These are phyloP conservation scores for Triplophysa yarkandensis DNA, from an alignment of 2,797 vertebrate genomes.

Conservation along the genomic window DNA sequence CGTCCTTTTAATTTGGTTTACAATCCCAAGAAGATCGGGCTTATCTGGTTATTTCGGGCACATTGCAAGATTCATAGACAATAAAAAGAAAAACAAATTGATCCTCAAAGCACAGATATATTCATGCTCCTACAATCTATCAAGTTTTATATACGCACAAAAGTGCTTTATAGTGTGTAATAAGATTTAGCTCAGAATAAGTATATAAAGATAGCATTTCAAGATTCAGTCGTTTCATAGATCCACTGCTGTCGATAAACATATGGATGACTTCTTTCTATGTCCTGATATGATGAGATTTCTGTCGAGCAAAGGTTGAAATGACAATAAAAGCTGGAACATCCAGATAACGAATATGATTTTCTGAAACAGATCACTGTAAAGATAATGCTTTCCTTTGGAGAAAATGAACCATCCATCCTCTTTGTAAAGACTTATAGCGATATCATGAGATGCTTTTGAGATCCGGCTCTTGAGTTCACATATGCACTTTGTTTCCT, in stretches of 20 bases:
- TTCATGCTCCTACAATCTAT: not conserved
- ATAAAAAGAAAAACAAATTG: not conserved
- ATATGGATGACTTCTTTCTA: not conserved
- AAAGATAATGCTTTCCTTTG: not conserved
- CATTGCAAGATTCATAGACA: conserved; percentile 10
- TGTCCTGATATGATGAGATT: conserved; percentile 1
- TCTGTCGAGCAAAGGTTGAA: conserved; percentile 13
- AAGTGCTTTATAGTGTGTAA: not conserved
- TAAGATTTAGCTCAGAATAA: not conserved
- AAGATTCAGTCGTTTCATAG: conserved; percentile 11
- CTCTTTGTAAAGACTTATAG: not conserved
- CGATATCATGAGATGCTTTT: not conserved
- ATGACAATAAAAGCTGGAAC: not conserved
- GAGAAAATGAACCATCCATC: not conserved
- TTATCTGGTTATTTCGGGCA: conserved; percentile 9
- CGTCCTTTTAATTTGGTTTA: not conserved
- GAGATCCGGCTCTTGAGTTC: not conserved
- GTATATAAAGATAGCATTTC: conserved; percentile 19
- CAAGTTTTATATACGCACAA: not conserved
- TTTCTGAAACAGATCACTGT: conserved; percentile 5
- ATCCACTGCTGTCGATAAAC: conserved; percentile 7
- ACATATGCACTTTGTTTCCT: conserved; percentile 10
- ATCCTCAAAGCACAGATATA: not conserved
- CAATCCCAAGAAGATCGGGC: not conserved
- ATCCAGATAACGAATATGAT: not conserved